phyloP scores from a whole-genome alignment of 2,797 vertebrate genomes.

The Apodemus agrarius region DNA sequence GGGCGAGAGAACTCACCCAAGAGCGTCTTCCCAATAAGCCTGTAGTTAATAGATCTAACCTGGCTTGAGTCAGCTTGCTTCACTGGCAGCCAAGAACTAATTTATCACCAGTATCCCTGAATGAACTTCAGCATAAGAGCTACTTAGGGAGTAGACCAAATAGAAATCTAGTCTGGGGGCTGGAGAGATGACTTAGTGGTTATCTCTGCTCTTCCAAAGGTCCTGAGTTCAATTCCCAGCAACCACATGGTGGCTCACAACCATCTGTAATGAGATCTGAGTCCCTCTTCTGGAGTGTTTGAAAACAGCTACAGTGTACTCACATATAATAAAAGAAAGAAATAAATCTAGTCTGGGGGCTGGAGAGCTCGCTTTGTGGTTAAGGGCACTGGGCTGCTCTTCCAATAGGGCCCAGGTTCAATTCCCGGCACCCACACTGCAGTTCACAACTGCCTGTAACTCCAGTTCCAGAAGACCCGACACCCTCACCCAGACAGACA shows the following conservation, averaged over 20 bases:
- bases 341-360: slow-evolving; percentile 8
- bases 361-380: not conserved
- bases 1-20: not conserved
- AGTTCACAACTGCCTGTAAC: not conserved
- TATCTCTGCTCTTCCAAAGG: not conserved
- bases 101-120: slow-evolving; percentile 37
- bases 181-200: not conserved
- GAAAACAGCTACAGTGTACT: too few species aligned
- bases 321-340: too few species aligned
- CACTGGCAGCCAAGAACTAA: not conserved
- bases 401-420: not conserved
- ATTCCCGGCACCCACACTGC: not conserved
- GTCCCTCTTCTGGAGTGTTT: too few species aligned
- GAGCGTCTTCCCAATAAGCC: not conserved
- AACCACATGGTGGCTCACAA: not conserved
- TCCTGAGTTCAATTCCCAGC: not conserved
- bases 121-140: slow-evolving; percentile 65
- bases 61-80: not conserved
- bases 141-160: slow-evolving; percentile 30
- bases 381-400: not conserved
- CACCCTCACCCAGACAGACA: not conserved
- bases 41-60: not conserved
- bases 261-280: too few species aligned
- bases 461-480: not conserved
- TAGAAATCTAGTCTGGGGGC: slow-evolving; percentile 21